Conservation (phyloP, 2,797 vertebrate genomes). For the Chloroceryle inda region DNA sequence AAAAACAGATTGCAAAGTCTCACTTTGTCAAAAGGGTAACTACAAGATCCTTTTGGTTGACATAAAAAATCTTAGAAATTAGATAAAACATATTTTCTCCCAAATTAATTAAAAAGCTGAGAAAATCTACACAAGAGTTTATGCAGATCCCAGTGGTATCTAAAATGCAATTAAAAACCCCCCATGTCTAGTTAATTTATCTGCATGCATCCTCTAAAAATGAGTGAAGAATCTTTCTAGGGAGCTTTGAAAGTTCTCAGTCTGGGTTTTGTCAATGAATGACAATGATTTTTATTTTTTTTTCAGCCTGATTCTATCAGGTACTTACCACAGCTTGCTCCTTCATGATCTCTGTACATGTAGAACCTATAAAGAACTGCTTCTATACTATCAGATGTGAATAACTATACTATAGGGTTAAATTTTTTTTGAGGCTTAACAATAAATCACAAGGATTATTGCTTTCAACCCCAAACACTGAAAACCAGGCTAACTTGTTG, state of each 20-base stretch:
- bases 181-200: neutral
- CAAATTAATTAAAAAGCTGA: neutral
- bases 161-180: neutral
- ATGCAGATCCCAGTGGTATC: neutral
- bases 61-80: neutral
- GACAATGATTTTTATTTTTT: neutral
- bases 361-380: neutral
- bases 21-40: neutral
- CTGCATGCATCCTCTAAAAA: neutral
- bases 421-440: neutral
- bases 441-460: neutral
- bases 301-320: neutral
- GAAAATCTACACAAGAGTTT: neutral
- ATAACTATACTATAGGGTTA: neutral
- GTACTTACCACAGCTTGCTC: neutral
- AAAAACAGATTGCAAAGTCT: neutral
- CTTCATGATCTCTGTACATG: neutral
- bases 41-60: neutral
- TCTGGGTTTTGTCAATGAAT: neutral
- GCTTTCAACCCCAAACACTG: neutral
- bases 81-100: neutral
- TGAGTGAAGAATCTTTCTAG: neutral
- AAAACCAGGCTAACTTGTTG: neutral
- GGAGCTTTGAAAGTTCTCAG: neutral
- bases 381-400: neutral